Evolutionary conservation across 2,113 vertebrate genomes (phyloP).

Genomic region (Glaucomys volans): DNA sequence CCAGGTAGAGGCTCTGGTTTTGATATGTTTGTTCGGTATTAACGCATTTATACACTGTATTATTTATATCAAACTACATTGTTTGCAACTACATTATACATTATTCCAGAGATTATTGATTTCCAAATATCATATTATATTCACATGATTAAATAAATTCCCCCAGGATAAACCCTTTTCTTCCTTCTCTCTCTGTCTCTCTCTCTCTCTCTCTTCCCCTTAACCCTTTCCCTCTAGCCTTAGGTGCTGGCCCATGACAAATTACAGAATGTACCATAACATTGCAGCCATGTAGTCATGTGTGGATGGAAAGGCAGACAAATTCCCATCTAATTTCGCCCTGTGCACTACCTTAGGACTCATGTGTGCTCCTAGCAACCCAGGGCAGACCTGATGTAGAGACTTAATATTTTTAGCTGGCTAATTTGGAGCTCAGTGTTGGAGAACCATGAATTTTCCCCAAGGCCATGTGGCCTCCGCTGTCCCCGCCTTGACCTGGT

Average conservation of each 20-base stretch:
- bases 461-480: accelerated
- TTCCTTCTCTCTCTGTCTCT: no score
- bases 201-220: no score
- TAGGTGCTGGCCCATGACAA: not conserved
- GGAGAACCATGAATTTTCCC: not conserved
- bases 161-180: not conserved
- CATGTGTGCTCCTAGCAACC: not conserved
- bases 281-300: accelerated
- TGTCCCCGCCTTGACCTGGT: no score
- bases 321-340: accelerated
- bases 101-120: not conserved
- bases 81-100: not conserved
- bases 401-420: not conserved
- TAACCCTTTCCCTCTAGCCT: not conserved
- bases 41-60: not conserved
- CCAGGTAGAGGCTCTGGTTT: not conserved
- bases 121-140: not conserved
- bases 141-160: not conserved
- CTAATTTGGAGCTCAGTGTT: not conserved
- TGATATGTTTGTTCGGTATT: not conserved
- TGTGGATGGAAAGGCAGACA: accelerated
- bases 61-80: not conserved
- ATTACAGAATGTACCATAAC: not conserved
- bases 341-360: accelerated
- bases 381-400: not conserved